phyloP scores from a whole-genome alignment of 2,888 invertebrate species.

The Taenaris catops region DNA sequence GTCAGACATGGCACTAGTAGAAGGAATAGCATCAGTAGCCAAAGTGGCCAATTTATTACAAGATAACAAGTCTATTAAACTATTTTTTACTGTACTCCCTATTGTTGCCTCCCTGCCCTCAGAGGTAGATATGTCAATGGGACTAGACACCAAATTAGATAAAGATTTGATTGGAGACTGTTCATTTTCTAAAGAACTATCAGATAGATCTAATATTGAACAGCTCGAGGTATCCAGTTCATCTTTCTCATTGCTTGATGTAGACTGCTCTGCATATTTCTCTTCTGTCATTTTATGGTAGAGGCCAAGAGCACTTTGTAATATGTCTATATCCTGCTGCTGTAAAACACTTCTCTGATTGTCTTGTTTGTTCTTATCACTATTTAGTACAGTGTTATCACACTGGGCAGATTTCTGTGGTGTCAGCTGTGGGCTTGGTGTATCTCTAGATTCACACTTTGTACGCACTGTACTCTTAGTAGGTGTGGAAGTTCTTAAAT shows the following conservation, averaged over 20 bases:
- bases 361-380: constrained; percentile 41
- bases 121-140: constrained; percentile 46
- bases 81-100: constrained; percentile 60
- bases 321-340: constrained; percentile 65
- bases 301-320: constrained; percentile 68
- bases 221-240: constrained; percentile 52
- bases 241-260: constrained; percentile 43
- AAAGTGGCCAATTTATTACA: constrained; percentile 50
- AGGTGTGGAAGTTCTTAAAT: constrained; percentile 56
- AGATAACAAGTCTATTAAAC: constrained; percentile 64
- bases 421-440: constrained; percentile 49
- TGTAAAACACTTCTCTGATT: constrained; percentile 40
- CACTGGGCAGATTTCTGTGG: constrained; percentile 44
- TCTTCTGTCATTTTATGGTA: constrained; percentile 65
- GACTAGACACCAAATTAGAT: constrained; percentile 82
- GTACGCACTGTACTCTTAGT: constrained; percentile 46
- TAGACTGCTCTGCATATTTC: constrained; percentile 45
- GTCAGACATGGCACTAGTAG: constrained; percentile 51
- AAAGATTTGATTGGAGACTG: constrained; percentile 82
- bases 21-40: constrained; percentile 49
- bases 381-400: constrained; percentile 35
- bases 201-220: constrained; percentile 52
- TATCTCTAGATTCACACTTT: constrained; percentile 50
- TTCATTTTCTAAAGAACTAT: constrained; percentile 54
- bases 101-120: constrained; percentile 46